Evolutionary conservation across 1,140 invertebrate genomes (phyloP).

Genomic region (Aricia agestis): DNA sequence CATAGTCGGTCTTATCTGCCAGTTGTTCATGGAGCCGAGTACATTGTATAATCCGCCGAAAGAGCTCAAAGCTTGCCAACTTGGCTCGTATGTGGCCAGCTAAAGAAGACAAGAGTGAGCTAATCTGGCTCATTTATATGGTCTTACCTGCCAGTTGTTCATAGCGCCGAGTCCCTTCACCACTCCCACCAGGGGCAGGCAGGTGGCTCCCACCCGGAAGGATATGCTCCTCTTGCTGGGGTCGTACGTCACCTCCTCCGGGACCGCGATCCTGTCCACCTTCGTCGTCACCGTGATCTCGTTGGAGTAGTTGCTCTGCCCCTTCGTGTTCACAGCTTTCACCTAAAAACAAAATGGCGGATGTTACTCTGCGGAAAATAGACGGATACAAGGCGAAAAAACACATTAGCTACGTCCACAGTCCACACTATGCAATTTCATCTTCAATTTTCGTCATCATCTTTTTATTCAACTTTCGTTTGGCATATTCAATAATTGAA

Average conservation of each 20-base stretch:
- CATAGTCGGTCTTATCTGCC: too few species aligned
- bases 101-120: too few species aligned
- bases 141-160: constrained; percentile 76
- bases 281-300: constrained; percentile 86
- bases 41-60: too few species aligned
- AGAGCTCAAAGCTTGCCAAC: too few species aligned
- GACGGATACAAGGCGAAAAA: background rate
- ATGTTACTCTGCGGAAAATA: background rate
- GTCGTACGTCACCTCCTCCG: constrained; percentile 88
- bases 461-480: too few species aligned
- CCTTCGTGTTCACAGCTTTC: constrained; percentile 90
- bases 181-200: constrained; percentile 82
- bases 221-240: constrained; percentile 83
- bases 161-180: constrained; percentile 81
- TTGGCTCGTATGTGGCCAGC: too few species aligned
- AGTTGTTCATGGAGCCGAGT: too few species aligned
- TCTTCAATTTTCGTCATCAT: too few species aligned
- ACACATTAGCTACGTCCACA: too few species aligned
- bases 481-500: too few species aligned
- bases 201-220: constrained; percentile 86
- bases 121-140: too few species aligned
- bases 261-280: constrained; percentile 88
- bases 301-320: constrained; percentile 89
- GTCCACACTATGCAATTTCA: too few species aligned
- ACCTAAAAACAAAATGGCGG: constrained; percentile 72